Conservation (phyloP, 2,888 invertebrate genomes). For the Pycnomerus fuliginosus region DNA sequence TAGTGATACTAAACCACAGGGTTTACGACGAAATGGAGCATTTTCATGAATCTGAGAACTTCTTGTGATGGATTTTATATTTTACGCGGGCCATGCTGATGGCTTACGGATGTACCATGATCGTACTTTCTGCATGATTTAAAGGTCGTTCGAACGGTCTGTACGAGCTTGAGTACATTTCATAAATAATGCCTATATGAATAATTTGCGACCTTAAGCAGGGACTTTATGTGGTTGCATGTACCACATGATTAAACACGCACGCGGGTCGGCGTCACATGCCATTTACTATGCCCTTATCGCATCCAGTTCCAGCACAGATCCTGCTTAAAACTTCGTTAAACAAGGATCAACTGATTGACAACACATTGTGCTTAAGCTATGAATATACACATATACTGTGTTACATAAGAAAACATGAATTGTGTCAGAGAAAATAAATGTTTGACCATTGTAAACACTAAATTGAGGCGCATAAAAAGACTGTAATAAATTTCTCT, state of each 20-base stretch:
- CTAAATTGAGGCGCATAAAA: too few relatives aligned
- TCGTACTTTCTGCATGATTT: slow-evolving; percentile 22
- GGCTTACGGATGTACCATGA: slow-evolving; percentile 1
- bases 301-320: slow-evolving; percentile 7
- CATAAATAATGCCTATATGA: slow-evolving; percentile 24
- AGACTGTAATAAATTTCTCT: too few relatives aligned
- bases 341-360: slow-evolving; percentile 19
- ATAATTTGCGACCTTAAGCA: slow-evolving; percentile 22
- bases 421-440: background rate
- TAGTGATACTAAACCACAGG: too few relatives aligned
- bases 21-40: too few relatives aligned
- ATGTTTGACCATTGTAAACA: too few relatives aligned
- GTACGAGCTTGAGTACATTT: slow-evolving; percentile 12
- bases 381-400: slow-evolving; percentile 8
- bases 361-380: slow-evolving; percentile 21
- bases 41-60: too few relatives aligned
- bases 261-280: slow-evolving; percentile 16
- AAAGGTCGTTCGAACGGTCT: slow-evolving; percentile 23
- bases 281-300: slow-evolving; percentile 22
- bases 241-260: slow-evolving; percentile 24
- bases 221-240: slow-evolving; percentile 23
- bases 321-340: slow-evolving; percentile 17
- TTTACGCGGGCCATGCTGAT: background rate
- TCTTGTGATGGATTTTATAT: background rate
- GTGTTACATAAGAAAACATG: background rate